A percentile compares a stretch with the other conserved stretches of the same genome.
Evolutionary conservation across 2,113 vertebrate genomes (phyloP).

Genomic region (Neofelis nebulosa): DNA sequence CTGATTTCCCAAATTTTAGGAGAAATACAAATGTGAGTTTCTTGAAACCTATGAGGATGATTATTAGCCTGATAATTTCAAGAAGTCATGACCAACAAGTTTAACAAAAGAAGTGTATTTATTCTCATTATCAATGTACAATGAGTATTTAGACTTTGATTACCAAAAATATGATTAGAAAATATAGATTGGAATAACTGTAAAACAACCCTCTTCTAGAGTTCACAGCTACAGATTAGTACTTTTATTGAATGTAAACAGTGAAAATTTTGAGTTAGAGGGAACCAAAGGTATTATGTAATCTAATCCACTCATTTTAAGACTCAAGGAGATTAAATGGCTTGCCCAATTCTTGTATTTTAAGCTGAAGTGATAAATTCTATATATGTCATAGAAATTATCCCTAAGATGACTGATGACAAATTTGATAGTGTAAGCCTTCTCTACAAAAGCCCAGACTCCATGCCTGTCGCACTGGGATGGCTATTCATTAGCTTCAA

Average conservation of each 20-base stretch:
- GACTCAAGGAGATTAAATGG: not conserved
- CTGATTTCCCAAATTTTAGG: not conserved
- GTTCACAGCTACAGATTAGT: not conserved
- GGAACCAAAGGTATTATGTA: not conserved
- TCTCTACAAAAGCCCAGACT: not conserved
- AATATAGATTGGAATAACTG: not conserved
- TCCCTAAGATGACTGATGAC: not conserved
- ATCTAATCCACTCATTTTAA: not conserved
- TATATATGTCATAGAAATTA: not conserved
- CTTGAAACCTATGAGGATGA: not conserved
- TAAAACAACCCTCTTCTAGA: not conserved
- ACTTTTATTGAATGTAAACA: not conserved
- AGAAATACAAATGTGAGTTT: not conserved
- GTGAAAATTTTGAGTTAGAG: not conserved
- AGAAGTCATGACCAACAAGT: slow-evolving; percentile 6
- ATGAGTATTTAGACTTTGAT: not conserved
- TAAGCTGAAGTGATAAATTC: not conserved
- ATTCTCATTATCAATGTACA: not conserved
- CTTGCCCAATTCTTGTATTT: not conserved
- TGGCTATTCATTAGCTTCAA: not conserved
- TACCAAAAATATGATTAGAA: not conserved
- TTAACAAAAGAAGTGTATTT: slow-evolving; percentile 17
- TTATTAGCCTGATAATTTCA: slow-evolving; percentile 21
- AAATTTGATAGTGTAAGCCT: not conserved
- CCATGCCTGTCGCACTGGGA: too few relatives aligned